Base-by-base conservation (phyloP, 1,140 invertebrate genomes). In the Scaptomyza montana region DNA sequence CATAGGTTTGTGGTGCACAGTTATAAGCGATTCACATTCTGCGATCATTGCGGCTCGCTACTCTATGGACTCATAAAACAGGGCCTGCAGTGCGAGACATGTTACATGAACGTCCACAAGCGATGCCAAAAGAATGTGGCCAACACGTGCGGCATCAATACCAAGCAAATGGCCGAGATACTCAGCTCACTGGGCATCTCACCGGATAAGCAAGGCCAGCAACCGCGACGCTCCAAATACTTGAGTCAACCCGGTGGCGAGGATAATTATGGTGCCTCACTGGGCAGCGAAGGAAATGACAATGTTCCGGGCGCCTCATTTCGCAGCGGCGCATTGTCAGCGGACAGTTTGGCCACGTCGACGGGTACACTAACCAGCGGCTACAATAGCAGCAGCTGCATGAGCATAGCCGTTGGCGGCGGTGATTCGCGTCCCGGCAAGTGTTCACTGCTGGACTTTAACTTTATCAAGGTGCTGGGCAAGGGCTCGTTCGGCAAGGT, bases 401-500 rank as follows among this genome's bases (percentile, higher is more conserved):
- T 80, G 74, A 78, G 87, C 60, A 59, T 82, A 46, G 68, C 74
- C 46, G 74, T 78, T 4, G 63, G 71, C 45, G 70, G 70, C 3
- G 81, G 84, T 8, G 92, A 80, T 91, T 93, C 69, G 93, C 93
- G 91, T 61, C 74, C 89, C 5, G 91, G 91, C 74, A 97, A 96
- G 92, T 94, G 96, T 65, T 93, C 95, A 50, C 93, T 99, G 43
- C 95, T 96, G 33, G 97, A 99, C 93, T 99, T 99, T 92, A 94
- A 95, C 92, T 98, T 99, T 92, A 97, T 99, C 78, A 99, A 99
- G 94, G 99, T 99, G 76, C 94, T 99, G 47, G 99, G 99, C 55
- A 99, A 99, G 93, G 99, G 99, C 56, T 99, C 98, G 92, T 99
- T 99, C 92, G 99, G 99, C 39, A 99, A 99, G 94, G 98, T 99